phyloP scores from a whole-genome alignment of 2,888 invertebrate genomes.

The Lingula anatina region DNA sequence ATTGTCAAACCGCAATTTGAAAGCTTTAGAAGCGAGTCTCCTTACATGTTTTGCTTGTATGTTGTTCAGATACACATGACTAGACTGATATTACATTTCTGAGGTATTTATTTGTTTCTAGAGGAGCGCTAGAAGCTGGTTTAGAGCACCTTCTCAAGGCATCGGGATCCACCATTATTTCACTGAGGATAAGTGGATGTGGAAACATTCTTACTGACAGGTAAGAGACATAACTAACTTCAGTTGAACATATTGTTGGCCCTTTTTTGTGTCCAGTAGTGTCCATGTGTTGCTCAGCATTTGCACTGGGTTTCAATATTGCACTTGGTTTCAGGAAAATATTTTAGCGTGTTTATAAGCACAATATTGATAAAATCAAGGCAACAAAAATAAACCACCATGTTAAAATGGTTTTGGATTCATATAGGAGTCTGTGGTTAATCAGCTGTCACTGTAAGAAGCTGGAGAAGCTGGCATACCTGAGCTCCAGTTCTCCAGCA shows the following conservation, averaged over 20 bases:
- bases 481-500: conserved; percentile 32
- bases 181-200: conserved; percentile 38
- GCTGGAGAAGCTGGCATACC: conserved; percentile 33
- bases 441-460: conserved; percentile 40
- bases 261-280: too few species aligned
- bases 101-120: conserved; percentile 11
- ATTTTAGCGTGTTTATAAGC: too few species aligned
- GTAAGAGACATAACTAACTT: conserved; percentile 19
- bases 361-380: too few species aligned
- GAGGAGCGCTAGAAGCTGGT: conserved; percentile 36
- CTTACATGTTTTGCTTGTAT: neutral
- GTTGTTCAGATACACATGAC: neutral
- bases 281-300: too few species aligned
- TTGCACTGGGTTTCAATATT: too few species aligned
- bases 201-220: conserved; percentile 40
- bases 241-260: too few species aligned
- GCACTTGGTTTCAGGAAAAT: too few species aligned
- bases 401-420: neutral
- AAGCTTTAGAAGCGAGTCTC: too few species aligned
- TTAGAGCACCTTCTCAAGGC: conserved; percentile 35
- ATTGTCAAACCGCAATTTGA: neutral
- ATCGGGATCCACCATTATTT: conserved; percentile 27
- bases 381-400: neutral
- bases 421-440: conserved; percentile 38
- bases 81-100: neutral